A percentile compares a stretch with the other conserved stretches of the same genome.
Evolutionary conservation across 1,140 invertebrate genomes (phyloP).

Genomic region (Metopolophium dirhodum): DNA sequence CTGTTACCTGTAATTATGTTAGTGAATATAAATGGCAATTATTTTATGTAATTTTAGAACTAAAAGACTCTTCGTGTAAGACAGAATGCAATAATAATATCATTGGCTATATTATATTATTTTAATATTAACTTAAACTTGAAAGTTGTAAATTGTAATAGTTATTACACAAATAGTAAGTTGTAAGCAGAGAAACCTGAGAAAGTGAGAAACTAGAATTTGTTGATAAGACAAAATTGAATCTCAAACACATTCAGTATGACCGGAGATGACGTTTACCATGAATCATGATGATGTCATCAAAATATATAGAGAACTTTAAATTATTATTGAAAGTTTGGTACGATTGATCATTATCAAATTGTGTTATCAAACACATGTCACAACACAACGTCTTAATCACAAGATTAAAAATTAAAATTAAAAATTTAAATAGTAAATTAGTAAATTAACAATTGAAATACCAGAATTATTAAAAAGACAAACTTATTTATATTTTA

Average conservation of each 20-base stretch:
- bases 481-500: background rate
- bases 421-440: background rate
- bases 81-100: background rate
- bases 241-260: background rate
- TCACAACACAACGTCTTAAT: background rate
- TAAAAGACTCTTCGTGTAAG: background rate
- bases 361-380: constrained; percentile 9
- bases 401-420: background rate
- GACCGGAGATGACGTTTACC: constrained; percentile 40
- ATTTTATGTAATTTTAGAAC: background rate
- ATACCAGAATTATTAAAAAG: background rate
- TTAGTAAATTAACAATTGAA: background rate
- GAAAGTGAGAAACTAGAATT: background rate
- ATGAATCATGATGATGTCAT: constrained; percentile 40
- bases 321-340: background rate
- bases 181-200: background rate
- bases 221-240: constrained; percentile 37
- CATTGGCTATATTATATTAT: background rate
- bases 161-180: background rate
- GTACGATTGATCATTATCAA: constrained; percentile 24
- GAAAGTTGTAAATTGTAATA: background rate
- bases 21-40: constrained; percentile 11
- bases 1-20: background rate
- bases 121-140: background rate
- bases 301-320: background rate